Conservation (phyloP, 2,888 invertebrate genomes). For the Panzeria rudis region DNA sequence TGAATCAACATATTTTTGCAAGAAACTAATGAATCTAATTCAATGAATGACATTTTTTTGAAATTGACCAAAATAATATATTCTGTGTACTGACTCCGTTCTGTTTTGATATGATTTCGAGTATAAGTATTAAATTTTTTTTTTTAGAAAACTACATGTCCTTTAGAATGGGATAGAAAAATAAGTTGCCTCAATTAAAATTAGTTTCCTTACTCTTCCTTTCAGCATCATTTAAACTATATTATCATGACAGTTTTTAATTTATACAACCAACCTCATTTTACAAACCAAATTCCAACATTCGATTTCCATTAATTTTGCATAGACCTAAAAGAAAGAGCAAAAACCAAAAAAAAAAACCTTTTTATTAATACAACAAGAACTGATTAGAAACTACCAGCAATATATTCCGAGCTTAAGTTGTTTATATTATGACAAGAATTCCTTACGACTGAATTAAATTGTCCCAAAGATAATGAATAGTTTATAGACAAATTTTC, state of each 20-base stretch:
- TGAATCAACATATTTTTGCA: too few relatives aligned
- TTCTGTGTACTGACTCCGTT: too few relatives aligned
- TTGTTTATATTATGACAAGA: slow-evolving; percentile 49
- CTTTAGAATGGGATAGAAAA: background rate
- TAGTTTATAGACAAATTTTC: slow-evolving; percentile 61
- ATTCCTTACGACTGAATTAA: slow-evolving; percentile 50
- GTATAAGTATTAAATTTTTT: too few relatives aligned
- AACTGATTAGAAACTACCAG: slow-evolving; percentile 3
- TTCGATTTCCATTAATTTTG: background rate
- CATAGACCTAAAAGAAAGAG: background rate
- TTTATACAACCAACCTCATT: background rate
- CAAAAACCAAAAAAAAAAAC: background rate
- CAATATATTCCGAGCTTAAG: slow-evolving; percentile 20
- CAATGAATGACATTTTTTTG: too few relatives aligned
- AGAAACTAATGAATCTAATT: too few relatives aligned
- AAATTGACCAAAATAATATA: too few relatives aligned
- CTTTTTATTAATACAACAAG: slow-evolving; percentile 16
- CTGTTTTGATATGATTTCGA: too few relatives aligned
- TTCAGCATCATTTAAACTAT: background rate
- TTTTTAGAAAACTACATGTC: too few relatives aligned
- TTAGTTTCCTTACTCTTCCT: background rate
- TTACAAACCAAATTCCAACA: background rate
- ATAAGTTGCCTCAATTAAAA: background rate
- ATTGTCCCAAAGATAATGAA: slow-evolving; percentile 56
- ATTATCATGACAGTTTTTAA: background rate